Conservation (phyloP, 2,113 vertebrate genomes). For the Brachionichthys hirsutus region DNA sequence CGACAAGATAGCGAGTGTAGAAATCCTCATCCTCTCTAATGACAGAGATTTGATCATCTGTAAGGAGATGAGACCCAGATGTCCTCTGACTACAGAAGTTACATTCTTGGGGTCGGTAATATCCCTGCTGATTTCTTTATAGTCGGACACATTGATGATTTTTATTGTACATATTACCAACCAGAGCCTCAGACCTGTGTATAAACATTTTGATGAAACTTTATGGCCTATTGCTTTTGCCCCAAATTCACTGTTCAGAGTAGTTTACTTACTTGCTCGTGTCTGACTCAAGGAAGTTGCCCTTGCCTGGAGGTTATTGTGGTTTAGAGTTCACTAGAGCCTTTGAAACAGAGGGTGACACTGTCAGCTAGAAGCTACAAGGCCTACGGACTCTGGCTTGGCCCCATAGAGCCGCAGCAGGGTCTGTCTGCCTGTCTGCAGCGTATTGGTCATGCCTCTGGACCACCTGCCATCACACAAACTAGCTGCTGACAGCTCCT, state of each 20-base stretch:
- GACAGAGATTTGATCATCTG: conserved; percentile 62
- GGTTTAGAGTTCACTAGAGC: conserved; percentile 36
- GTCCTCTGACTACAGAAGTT: conserved; percentile 57
- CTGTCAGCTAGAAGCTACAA: conserved; percentile 36
- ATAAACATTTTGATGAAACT: conserved; percentile 35
- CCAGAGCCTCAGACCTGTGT: neutral
- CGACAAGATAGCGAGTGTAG: conserved; percentile 15
- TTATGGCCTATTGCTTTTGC: conserved; percentile 18
- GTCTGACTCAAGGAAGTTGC: conserved; percentile 36
- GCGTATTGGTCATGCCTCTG: conserved; percentile 61
- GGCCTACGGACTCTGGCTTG: conserved; percentile 38
- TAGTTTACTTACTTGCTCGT: conserved; percentile 37
- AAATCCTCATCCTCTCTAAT: conserved; percentile 51
- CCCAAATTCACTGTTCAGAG: conserved; percentile 8
- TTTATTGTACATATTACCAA: conserved; percentile 40
- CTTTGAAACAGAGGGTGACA: conserved; percentile 46
- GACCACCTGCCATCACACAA: conserved; percentile 61
- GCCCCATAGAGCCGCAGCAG: conserved; percentile 40
- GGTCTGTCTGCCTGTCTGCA: conserved; percentile 38
- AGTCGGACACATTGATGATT: conserved; percentile 44
- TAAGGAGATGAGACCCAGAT: conserved; percentile 43
- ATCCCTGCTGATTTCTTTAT: conserved; percentile 52
- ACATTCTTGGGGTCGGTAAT: conserved; percentile 51
- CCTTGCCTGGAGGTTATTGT: conserved; percentile 48
- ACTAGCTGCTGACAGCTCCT: conserved; percentile 57